Evolutionary conservation across 2,113 vertebrate species (phyloP).

Genomic region (Megaleporinus macrocephalus): DNA sequence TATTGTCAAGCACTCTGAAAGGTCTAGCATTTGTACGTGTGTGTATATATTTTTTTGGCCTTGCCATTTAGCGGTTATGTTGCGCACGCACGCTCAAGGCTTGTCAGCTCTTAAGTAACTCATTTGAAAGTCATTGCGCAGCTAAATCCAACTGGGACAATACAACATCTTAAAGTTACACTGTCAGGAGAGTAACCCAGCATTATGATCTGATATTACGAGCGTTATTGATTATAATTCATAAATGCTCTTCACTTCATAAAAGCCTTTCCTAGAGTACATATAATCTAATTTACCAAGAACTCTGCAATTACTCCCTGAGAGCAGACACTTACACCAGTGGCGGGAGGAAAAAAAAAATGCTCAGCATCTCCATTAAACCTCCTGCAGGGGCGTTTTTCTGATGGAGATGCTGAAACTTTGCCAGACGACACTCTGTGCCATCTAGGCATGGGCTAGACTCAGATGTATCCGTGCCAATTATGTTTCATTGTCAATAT

Average conservation of each 20-base stretch:
- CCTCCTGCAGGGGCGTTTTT: neutral
- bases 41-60: neutral
- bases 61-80: slow-evolving; percentile 26
- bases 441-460: neutral
- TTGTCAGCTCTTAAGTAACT: slow-evolving; percentile 29
- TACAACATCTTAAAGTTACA: slow-evolving; percentile 35
- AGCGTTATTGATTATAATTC: slow-evolving; percentile 30
- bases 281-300: slow-evolving; percentile 47
- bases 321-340: slow-evolving; percentile 24
- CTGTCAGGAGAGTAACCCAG: neutral
- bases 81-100: neutral
- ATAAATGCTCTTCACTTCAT: slow-evolving; percentile 37
- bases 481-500: neutral
- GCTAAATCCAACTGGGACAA: slow-evolving; percentile 12
- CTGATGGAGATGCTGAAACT: neutral
- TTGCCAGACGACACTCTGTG: neutral
- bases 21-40: slow-evolving; percentile 32
- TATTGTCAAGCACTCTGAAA: slow-evolving; percentile 48
- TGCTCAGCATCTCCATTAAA: slow-evolving; percentile 45
- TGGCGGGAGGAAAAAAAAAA: slow-evolving; percentile 28
- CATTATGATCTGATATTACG: neutral
- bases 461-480: neutral
- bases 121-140: slow-evolving; percentile 32
- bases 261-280: slow-evolving; percentile 35
- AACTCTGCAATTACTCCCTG: slow-evolving; percentile 38